Base-by-base conservation (phyloP, 2,888 invertebrate genomes). In the Rhopalosiphum nymphaeae region DNA sequence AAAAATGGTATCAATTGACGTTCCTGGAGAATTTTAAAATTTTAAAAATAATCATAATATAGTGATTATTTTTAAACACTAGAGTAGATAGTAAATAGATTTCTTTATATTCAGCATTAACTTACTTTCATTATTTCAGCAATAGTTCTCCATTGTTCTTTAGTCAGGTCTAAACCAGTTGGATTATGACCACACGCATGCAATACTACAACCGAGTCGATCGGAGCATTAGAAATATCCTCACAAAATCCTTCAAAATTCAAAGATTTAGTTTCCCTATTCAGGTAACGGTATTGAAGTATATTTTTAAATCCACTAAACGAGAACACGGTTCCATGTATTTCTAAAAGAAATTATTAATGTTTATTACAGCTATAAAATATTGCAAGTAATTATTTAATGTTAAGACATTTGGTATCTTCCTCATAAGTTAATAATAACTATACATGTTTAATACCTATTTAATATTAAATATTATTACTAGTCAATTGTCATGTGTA, bases 161-260 rank as follows among this genome's bases (percentile, higher is more conserved):
- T 67, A n/a, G 98, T 98, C 89, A 99, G 99, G 96, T 99, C 99
- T 95, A 98, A 98, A 90, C 99, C 99, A 16, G 99, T 99, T 21
- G 99, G 99, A 96, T 99, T 99, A 96, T 99, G 99, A 9, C 99
- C 99, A 96, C 99, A 99, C 16, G 16, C 67, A 16, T 67, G 67
- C 67, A 67, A 7, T n/a, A 67, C 16, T 67, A 67, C 16, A 16
- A 67, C 67, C 5, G 67, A 67, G n/a, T 67, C 67, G 16, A 16
- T 5, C 0, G 67, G 16, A n/a, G 67, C 67, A 67, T 67, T n/a
- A 67, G n/a, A n/a, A 16, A n/a, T 67, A 16, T 67, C n/a, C n/a
- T 67, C 67, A 67, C n/a, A 67, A n/a, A 67, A 7, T 67, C 67
- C 67, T 67, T n/a, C 67, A n/a, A 67, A 67, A 67, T 67, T n/a